phyloP scores from a whole-genome alignment of 2,113 vertebrate genomes.

The Otolemur garnettii region DNA sequence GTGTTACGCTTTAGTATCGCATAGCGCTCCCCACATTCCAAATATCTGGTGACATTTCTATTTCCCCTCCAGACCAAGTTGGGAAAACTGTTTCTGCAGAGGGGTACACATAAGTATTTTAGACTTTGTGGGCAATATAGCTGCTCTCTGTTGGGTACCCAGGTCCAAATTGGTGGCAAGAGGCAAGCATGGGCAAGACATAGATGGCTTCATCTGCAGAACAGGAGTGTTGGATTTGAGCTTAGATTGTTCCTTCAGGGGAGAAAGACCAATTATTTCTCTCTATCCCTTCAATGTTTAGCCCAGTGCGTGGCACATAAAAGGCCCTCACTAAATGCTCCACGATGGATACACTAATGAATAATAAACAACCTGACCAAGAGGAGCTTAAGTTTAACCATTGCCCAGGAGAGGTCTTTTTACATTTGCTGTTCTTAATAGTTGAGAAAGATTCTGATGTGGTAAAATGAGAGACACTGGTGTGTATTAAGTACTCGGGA shows the following conservation, averaged over 20 bases:
- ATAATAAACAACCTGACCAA: neutral
- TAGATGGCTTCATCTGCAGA: fast-evolving
- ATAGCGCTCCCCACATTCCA: fast-evolving
- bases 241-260: neutral
- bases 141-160: neutral
- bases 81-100: neutral
- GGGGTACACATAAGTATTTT: neutral
- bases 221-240: neutral
- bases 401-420: neutral
- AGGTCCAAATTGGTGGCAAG: fast-evolving
- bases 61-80: fast-evolving
- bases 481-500: fast-evolving
- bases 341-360: fast-evolving
- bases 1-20: fast-evolving
- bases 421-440: neutral
- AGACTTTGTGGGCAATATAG: fast-evolving
- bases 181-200: neutral
- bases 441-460: neutral
- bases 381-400: neutral
- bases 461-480: neutral
- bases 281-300: neutral
- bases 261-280: neutral
- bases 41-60: fast-evolving
- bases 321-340: neutral
- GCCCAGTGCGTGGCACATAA: neutral